A percentile compares a stretch with the other conserved stretches of the same genome.
Conservation (phyloP, 2,113 vertebrate genomes). For the Apaloderma vittatum region DNA sequence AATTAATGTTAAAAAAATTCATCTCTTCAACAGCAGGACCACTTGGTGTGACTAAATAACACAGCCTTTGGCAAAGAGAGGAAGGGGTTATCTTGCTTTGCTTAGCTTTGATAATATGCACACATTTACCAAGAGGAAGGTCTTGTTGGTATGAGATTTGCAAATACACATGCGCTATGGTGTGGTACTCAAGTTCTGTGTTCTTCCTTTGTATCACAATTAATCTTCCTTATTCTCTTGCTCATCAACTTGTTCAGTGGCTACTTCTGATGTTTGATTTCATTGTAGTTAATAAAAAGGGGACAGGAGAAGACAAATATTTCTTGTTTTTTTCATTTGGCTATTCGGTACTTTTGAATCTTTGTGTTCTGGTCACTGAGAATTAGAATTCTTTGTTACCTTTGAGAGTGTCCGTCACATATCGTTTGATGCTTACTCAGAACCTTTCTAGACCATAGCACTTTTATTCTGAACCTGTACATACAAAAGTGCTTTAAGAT, state of each 20-base stretch:
- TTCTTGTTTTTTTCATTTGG: neutral
- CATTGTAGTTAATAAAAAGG: neutral
- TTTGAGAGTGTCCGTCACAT: neutral
- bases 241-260: neutral
- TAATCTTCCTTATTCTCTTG: neutral
- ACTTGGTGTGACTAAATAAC: neutral
- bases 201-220: neutral
- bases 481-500: neutral
- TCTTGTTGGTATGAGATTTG: neutral
- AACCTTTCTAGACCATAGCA: neutral
- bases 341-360: neutral
- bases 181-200: neutral
- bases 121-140: neutral
- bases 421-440: neutral
- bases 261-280: neutral
- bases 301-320: neutral
- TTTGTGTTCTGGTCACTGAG: neutral
- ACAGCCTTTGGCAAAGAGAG: rapidly evolving
- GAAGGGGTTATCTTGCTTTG: neutral
- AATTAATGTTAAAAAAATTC: neutral
- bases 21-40: neutral
- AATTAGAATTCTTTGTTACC: neutral
- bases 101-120: neutral
- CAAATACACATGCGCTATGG: rapidly evolving
- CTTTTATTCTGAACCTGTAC: neutral